Percentiles rank a stretch among this genome's conserved stretches.
Evolutionary conservation across 2,113 vertebrate species (phyloP).

Genomic region (Uria aalge): DNA sequence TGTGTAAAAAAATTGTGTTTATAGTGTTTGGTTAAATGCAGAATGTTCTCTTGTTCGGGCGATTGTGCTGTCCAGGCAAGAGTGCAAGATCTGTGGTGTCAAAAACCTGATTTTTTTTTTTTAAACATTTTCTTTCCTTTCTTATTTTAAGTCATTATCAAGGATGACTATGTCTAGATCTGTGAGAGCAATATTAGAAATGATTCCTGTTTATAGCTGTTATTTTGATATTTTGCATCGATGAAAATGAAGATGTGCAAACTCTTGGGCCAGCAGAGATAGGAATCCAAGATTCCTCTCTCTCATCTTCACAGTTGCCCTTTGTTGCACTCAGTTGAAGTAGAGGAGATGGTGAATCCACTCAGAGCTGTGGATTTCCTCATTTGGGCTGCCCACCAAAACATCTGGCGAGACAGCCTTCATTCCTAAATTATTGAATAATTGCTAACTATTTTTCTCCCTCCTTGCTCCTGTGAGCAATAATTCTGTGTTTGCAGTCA

Average conservation of each 20-base stretch:
- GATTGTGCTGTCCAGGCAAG: background rate
- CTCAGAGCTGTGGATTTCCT: background rate
- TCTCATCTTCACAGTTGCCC: background rate
- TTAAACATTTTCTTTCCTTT: background rate
- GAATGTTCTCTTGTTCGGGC: background rate
- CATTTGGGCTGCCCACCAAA: background rate
- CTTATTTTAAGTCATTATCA: background rate
- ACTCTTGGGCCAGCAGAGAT: accelerated
- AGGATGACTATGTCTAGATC: background rate
- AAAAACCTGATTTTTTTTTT: background rate
- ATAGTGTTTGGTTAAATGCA: background rate
- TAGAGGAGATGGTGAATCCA: background rate
- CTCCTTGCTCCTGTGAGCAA: background rate
- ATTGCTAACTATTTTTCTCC: background rate
- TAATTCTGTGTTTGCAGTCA: background rate
- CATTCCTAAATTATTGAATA: background rate
- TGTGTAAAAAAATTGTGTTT: background rate
- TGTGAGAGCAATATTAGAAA: accelerated
- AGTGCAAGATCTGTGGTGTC: background rate
- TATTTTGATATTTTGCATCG: background rate
- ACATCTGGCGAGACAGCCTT: background rate
- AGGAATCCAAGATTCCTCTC: background rate
- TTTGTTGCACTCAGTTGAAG: background rate
- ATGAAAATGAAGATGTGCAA: background rate
- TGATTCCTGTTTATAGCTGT: background rate